Evolutionary conservation across 2,888 invertebrate genomes (phyloP), one percentile per base, ranked within the genome.

Genomic region (Marasmarcha lunaedactyla): DNA sequence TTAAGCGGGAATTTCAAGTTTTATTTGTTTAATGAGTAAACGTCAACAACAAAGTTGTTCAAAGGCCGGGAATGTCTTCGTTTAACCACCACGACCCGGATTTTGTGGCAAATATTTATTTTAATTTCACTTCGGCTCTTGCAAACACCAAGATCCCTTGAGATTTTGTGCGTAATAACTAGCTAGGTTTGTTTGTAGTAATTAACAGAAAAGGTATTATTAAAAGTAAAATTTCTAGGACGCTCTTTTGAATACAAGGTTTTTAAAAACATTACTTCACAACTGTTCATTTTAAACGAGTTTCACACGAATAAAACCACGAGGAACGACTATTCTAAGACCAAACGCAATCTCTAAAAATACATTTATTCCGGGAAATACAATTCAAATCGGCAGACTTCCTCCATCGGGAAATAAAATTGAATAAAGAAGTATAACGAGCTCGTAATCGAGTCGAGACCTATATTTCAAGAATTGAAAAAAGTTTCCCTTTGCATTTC

Each of bases 91-190:
- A 59, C 65, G 66, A 69, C 74, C 74, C 71, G 68, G 76, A 77
- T 79, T 78, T 71, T 61, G 67, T 64, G 72, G 70, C 78, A 78
- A 81, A 79, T 81, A 79, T 78, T 81, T 79, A 78, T 78, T 78
- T 78, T 78, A 81, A 78, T 81, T 78, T 78, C 72, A 70, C 67
- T 71, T 67, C 62, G 59, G 68, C 67, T 67, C 60, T 68, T 70
- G 68, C 63, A 66, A 64, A 69, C 67, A 57, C 52, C 53, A 55
- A 67, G 62, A 20, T 20, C 20, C 7, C 20, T 20, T 7, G 4
- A 3, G 20, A 20, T 20, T 7, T 20, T 20, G 20, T 20, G 7
- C 20, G 20, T 20, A 20, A 5, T 20, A 20, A 3, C 4, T 3
- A 20, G 7, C 7, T 20, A 20, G 4, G 7, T 20, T 20, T 20